phyloP scores from a whole-genome alignment of 2,888 invertebrate genomes.

The Xanthorhoe designata region DNA sequence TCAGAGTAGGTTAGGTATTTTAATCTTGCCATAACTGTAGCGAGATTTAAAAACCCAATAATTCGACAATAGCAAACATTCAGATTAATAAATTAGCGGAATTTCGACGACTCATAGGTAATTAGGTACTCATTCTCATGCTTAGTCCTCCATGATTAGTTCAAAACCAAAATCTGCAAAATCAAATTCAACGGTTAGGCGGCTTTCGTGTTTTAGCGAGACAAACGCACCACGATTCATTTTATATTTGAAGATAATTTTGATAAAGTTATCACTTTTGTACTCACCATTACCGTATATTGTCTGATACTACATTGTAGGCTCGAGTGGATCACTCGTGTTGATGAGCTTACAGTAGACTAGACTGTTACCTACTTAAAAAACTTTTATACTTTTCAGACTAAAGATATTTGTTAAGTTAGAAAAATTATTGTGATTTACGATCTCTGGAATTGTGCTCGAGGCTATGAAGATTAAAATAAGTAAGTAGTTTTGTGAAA shows the following conservation, averaged over 20 bases:
- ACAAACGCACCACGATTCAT: neutral
- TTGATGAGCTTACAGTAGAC: constrained; percentile 13
- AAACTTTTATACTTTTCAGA: neutral
- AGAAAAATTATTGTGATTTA: constrained; percentile 8
- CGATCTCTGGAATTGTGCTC: neutral
- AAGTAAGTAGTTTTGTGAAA: too few relatives aligned
- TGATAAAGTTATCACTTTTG: constrained; percentile 1
- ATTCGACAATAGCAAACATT: too few relatives aligned
- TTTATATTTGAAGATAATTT: neutral
- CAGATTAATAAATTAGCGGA: too few relatives aligned
- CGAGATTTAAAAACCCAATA: too few relatives aligned
- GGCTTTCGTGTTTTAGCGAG: neutral
- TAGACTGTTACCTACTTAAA: neutral
- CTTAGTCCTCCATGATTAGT: too few relatives aligned
- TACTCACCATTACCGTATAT: constrained; percentile 22
- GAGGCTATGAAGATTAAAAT: too few relatives aligned
- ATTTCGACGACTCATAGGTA: too few relatives aligned
- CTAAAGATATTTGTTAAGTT: neutral
- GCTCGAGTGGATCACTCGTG: constrained; percentile 21
- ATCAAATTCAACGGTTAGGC: too few relatives aligned
- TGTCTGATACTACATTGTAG: constrained; percentile 8
- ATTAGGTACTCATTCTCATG: too few relatives aligned
- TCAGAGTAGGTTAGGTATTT: too few relatives aligned
- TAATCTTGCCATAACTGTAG: too few relatives aligned
- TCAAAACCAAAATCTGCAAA: too few relatives aligned